These are phyloP conservation scores for Prolemur simus DNA, from an alignment of 2,113 vertebrate genomes.

Conservation along the genomic window DNA sequence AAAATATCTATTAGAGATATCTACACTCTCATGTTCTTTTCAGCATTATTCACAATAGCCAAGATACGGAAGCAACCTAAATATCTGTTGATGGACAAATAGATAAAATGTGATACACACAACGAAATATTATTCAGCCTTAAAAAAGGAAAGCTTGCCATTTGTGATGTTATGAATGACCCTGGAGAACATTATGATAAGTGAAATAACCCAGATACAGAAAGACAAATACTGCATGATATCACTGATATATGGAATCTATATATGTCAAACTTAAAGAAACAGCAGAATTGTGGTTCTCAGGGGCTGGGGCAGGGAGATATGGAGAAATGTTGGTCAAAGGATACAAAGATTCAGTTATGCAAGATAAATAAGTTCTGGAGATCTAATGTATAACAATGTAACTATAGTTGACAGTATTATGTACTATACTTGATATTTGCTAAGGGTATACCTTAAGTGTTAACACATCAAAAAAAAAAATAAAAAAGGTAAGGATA, in stretches of 20 bases:
- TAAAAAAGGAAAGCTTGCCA: neutral
- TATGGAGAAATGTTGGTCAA: neutral
- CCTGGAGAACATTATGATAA: neutral
- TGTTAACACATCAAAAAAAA: neutral
- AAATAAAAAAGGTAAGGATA: neutral
- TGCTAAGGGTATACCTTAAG: neutral
- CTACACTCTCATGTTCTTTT: neutral
- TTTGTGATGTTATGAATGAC: neutral
- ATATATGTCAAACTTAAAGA: neutral
- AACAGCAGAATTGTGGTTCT: neutral
- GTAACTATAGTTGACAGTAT: neutral
- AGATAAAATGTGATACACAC: neutral
- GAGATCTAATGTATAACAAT: neutral
- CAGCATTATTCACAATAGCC: neutral
- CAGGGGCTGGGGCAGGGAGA: neutral
- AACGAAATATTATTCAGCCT: neutral
- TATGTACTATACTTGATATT: neutral
- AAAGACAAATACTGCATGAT: neutral
- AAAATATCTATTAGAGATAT: neutral
- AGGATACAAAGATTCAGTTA: neutral
- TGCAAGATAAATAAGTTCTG: neutral
- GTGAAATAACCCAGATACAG: neutral
- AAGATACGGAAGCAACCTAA: neutral
- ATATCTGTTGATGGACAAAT: neutral
- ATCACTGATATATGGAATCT: neutral